Evolutionary conservation across 1,140 invertebrate species (phyloP).

Genomic region (Halyomorpha halys): DNA sequence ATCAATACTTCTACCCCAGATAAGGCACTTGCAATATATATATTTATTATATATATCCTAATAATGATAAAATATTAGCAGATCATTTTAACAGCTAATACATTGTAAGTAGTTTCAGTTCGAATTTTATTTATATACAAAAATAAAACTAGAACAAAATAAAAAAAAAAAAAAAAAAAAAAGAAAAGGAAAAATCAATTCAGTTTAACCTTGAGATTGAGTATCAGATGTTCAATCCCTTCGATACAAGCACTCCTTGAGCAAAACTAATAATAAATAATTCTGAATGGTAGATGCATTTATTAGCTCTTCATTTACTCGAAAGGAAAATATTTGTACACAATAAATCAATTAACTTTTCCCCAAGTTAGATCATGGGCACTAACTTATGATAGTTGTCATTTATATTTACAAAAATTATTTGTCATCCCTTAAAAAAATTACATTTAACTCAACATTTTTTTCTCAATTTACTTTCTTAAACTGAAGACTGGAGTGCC

Average conservation of each 20-base stretch:
- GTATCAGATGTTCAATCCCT: neutral
- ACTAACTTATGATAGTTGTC: conserved; percentile 18
- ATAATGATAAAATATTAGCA: conserved; percentile 6
- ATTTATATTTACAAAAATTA: conserved; percentile 12
- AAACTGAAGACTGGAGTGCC: no score
- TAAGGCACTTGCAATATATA: conserved; percentile 27
- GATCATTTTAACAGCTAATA: conserved; percentile 14
- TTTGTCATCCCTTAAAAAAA: conserved; percentile 17
- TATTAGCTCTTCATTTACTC: conserved; percentile 1
- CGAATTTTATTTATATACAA: conserved; percentile 16
- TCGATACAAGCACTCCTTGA: conserved; percentile 9
- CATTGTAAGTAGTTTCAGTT: conserved; percentile 18
- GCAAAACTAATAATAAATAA: conserved; percentile 8
- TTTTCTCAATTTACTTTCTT: neutral
- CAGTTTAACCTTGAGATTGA: neutral
- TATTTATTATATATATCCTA: conserved; percentile 6
- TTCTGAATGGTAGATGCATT: neutral
- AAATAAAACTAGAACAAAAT: neutral
- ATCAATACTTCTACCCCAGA: conserved; percentile 25
- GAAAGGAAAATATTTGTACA: conserved; percentile 16
- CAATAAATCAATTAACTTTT: conserved; percentile 22
- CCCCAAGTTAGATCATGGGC: conserved; percentile 23
- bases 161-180: neutral
- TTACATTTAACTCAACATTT: conserved; percentile 14
- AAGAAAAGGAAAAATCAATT: neutral